Base-by-base conservation (phyloP, 2,888 invertebrate genomes). In the Salticus scenicus region DNA sequence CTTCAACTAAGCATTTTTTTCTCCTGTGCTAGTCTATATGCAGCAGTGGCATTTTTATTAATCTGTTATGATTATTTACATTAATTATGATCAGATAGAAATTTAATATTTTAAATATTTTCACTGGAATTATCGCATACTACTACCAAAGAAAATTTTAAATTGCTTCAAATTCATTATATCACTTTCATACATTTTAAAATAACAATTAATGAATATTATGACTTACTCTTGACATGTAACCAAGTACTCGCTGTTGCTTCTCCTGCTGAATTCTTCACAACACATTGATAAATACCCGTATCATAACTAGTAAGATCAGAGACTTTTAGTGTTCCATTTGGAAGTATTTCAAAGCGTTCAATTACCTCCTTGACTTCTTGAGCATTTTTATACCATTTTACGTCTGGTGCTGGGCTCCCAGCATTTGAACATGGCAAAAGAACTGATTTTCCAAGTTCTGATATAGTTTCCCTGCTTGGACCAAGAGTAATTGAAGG, bases 211-310 rank as follows among this genome's bases (percentile, higher is more conserved):
- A 37, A 37, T 37, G 10, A 37, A 10, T 10, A 37, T n/a, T n/a
- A n/a, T 12, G 20, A 73, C 97, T 95, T 93, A 98, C 98, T 97
- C 94, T 97, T 97, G 33, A 98, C 97, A 92, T 95, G 95, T 64
- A 98, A 92, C 97, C 97, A 98, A 0, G 97, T 96, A 89, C 95
- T 95, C 88, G 95, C 94, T 4, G 96, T 96, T 76, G 95, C 94
- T 91, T 97, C 96, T 14, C 98, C 99, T 0, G 96, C 98, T 89
- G 94, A 94, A 91, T 98, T 99, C 77, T 93, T 93, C 0, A 97
- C 97, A 89, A 98, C 94, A 91, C 99, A 99, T 91, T 99, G 98
- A 90, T 96, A 98, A 93, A 98, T 95, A 70, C 98, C 98, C 88
- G 96, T 95, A 91, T 98, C 97, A 88, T 94, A 94, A 91, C 96